Evolutionary conservation across 2,797 vertebrate species (phyloP), one percentile per base, ranked within the genome.

Genomic region (Miichthys miiuy): DNA sequence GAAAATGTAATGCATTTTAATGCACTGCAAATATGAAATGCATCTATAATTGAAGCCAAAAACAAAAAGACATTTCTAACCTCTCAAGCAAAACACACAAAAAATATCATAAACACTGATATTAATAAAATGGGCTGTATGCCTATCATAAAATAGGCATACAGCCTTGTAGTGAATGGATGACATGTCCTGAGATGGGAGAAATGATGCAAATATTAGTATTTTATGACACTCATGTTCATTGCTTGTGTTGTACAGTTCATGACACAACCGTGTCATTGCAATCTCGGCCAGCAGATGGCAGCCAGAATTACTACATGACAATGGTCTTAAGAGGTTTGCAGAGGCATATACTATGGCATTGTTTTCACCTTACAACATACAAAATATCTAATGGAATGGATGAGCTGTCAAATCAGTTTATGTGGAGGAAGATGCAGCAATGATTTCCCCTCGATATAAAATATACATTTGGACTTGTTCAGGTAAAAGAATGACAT

Each of bases 281-380:
- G 0, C n/a, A 71, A 56, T 48, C 5, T 41, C 3, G 11, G 41
- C 88, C 92, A 91, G 83, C 79, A 94, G 91, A 76, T 81, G 92
- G 92, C 87, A 89, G 79, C 48, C 63, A 70, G 23, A 55, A 42
- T 78, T 58, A 67, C 62, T 60, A 25, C 67, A 78, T 62, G 18
- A 11, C 13, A 20, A 13, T 48, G 3, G 9, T 21, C 57, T 18
- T 18, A 1, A 6, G 23, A 11, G 44, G 25, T 66, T 54, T 47
- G 5, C 42, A 62, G 56, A 64, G 3, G 3, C 14, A 23, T 3
- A 0, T 6, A 18, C 8, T 46, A 6, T 18, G 1, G 5, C 44
- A 46, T 2, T 30, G 7, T 42, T 48, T 16, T 21, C 34, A 70
- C 18, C 1, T 69, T 70, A 75, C 1, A 56, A 20, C 25, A 21